Base-by-base conservation (phyloP, 2,113 vertebrate species). In the Lota lota region DNA sequence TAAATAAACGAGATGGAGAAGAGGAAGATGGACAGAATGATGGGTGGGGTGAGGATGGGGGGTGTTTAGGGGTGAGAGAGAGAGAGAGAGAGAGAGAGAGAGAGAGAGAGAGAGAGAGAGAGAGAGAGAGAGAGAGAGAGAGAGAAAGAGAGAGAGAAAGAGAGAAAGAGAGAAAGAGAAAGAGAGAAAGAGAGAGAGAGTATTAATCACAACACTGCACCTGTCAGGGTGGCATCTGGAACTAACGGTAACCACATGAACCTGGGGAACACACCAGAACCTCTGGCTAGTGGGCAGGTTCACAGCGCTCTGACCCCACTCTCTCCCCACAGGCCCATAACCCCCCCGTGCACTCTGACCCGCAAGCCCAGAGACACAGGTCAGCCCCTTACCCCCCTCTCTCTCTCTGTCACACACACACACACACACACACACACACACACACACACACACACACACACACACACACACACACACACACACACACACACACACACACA, bases 151-250 rank as follows among this genome's bases (percentile, higher is more conserved):
- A 78, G 60, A 67, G 60, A 2, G 17, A 21, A 12, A 28, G 28
- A 64, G 67, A 18, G 0, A 47, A 17, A 19, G 1, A 1, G 17
- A 50, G 63, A 3, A 22, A 18, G 53, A 10, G 47, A 75, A 21
- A 74, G 18, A 15, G 17, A 67, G 80, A 68, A 74, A 73, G 76
- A 83, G 73, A 79, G 69, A 73, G 70, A 60, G 72, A 81, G 93
- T 92, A 97, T 97, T 92, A 94, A 96, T 97, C 96, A 97, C 85
- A 75, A 84, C 90, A 74, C 66, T 88, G 87, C 93, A 93, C 93
- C 94, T 97, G 96, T 96, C 95, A 96, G 90, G 92, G 90, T 88
- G 93, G 94, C 88, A 96, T 97, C 95, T 96, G 97, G 95, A 97
- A 98, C 97, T 96, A 98, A 98, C 90, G 4, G 24, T 83, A 95